Base-by-base conservation (phyloP, 2,113 vertebrate genomes). In the Oxygymnocypris stewartii region DNA sequence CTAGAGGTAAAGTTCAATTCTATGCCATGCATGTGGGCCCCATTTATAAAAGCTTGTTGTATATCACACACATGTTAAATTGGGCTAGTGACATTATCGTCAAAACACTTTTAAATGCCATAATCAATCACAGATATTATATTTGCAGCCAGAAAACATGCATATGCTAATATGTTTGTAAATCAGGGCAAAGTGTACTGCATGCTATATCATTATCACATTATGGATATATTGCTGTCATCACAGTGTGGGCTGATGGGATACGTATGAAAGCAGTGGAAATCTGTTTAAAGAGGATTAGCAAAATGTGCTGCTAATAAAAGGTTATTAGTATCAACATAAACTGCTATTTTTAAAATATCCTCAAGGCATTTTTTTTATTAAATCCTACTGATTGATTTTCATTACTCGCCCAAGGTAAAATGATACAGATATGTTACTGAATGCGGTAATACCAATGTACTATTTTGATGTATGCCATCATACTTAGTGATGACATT, bases 1-100 rank as follows among this genome's bases (percentile, higher is more conserved):
- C 93, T 99, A 59, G 98, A 99, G 97, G 98, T 99, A 94, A 89
- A 59, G 16, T 54, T 59, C n/a, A 6, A 8, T 78, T 61, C 8
- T 18, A 11, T 67, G 23, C 28, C 20, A 49, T 35, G 59, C 25
- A 47, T 14, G 11, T 61, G 54, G 31, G 1, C 6, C 5, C 9
- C 3, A 40, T 37, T 67, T 82, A 67, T 69, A 23, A 20, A 11
- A 77, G 1, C 47, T 77, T 77, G 75, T 31, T 77, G 75, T 35
- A 51, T 35, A 79, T 79, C 18, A 40, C 35, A 35, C 14, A 10
- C 8, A 4, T 71, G 18, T 40, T 73, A 40, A 73, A 73, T 5
- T 73, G 18, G 28, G 14, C 28, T 37, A 25, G 23, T 44, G 57
- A 44, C 8, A 65, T 65, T 25, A n/a, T 61, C 31, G 0, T 31